phyloP scores from a whole-genome alignment of 2,888 invertebrate species.

The Nymphalis urticae region DNA sequence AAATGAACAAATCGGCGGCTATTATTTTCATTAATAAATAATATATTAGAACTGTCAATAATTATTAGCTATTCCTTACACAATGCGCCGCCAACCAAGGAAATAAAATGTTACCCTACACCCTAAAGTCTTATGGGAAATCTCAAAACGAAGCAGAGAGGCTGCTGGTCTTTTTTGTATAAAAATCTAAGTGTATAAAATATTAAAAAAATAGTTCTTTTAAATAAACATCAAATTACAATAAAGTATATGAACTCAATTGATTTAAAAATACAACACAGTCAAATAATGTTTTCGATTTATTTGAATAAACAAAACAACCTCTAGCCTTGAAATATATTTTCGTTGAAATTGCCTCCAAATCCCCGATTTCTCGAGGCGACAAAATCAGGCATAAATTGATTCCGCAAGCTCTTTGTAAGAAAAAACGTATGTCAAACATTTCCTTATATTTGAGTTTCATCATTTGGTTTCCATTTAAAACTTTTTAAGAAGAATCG shows the following conservation, averaged over 20 bases:
- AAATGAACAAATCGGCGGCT: not conserved
- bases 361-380: constrained; percentile 56
- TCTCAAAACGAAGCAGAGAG: too few species aligned
- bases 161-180: too few species aligned
- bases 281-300: constrained; percentile 31
- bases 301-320: constrained; percentile 33
- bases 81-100: too few species aligned
- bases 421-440: constrained; percentile 18
- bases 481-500: not conserved
- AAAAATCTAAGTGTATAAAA: not conserved
- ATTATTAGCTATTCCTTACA: too few species aligned
- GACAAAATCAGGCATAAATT: constrained; percentile 55
- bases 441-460: constrained; percentile 13
- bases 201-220: not conserved
- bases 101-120: too few species aligned
- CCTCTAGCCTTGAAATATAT: constrained; percentile 31
- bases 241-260: not conserved
- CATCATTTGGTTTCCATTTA: not conserved
- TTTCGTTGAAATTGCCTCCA: constrained; percentile 59
- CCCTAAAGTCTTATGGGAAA: too few species aligned
- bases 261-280: not conserved
- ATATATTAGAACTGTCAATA: too few species aligned
- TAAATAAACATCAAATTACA: too few species aligned
- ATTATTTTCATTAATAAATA: not conserved
- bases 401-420: constrained; percentile 48